Evolutionary conservation across 1,140 invertebrate species (phyloP).

Genomic region (Drosophila burlai): DNA sequence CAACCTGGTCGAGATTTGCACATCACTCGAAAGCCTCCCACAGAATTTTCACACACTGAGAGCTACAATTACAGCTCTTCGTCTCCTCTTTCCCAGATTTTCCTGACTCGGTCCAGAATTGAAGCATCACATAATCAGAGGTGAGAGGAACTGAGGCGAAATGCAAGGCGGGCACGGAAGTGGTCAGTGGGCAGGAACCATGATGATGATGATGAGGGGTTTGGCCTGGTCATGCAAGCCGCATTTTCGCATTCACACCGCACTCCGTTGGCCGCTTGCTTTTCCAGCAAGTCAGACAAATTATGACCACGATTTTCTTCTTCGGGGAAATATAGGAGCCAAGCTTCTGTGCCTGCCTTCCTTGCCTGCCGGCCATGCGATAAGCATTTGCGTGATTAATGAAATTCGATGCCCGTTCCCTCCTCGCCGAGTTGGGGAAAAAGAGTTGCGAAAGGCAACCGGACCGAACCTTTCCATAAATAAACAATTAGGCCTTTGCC

Average conservation of each 20-base stretch:
- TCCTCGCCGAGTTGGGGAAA: neutral
- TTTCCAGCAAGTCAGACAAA: conserved; percentile 68
- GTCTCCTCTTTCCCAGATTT: neutral
- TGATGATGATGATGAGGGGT: conserved; percentile 29
- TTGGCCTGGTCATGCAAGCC: conserved; percentile 41
- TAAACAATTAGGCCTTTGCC: conserved; percentile 61
- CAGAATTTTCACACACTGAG: conserved; percentile 49
- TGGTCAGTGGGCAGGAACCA: conserved; percentile 22
- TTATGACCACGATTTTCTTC: conserved; percentile 69
- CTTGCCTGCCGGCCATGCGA: conserved; percentile 45
- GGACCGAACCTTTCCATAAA: conserved; percentile 54
- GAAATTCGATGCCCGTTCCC: conserved; percentile 65
- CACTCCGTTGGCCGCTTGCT: conserved; percentile 7
- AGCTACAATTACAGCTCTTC: neutral
- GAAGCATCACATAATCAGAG: conserved; percentile 45
- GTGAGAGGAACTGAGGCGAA: conserved; percentile 9
- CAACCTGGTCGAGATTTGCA: conserved; percentile 35
- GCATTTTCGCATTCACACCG: conserved; percentile 66
- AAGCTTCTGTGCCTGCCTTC: conserved; percentile 6
- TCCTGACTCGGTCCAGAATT: conserved; percentile 16
- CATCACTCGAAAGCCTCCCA: conserved; percentile 52
- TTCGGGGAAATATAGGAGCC: conserved; percentile 22
- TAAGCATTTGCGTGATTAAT: conserved; percentile 82
- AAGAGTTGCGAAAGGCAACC: conserved; percentile 48
- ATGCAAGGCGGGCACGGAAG: conserved; percentile 31